Evolutionary conservation across 2,888 invertebrate genomes (phyloP), one percentile per base, ranked within the genome.

Genomic region (Clunio marinus): DNA sequence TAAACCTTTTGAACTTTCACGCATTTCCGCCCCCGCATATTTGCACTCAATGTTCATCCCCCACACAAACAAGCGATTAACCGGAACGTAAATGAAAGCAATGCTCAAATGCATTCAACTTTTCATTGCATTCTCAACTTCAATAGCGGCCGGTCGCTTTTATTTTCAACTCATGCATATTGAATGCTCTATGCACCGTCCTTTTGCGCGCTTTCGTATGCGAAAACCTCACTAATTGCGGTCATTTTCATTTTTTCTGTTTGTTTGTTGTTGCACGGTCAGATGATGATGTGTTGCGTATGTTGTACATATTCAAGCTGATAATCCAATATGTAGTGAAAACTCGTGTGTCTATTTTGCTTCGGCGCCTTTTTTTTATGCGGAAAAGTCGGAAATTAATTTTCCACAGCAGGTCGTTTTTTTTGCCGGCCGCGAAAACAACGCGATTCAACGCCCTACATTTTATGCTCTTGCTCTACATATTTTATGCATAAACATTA

Each of bases 211-310:
- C 32, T 7, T 32, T 32, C 10, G 4, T 10, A 20, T 51, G 8
- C 51, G 22, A 57, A 20, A 13, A 51, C 5, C 7, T 17, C n/a
- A 59, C 66, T 55, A 66, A 66, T 66, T 66, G 66, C 66, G 66
- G 66, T 66, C 51, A 45, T 66, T 66, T 35, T 28, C 66, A 15
- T 27, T 57, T 57, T 57, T 57, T n/a, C n/a, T n/a, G 25, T 57
- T 57, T 15, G 10, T n/a, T 27, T 15, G 13, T 15, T 27, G 57
- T 27, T 7, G 10, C 4, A 32, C 10, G 32, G 5, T 10, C 32
- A 32, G 4, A 4, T 10, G 10, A 7, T 10, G 32, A 32, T 32
- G 32, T 45, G 45, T 45, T 45, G 8, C 15, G n/a, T n/a, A n/a
- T n/a, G n/a, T n/a, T n/a, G n/a, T 45, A 13, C 15, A 7, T 45